These are phyloP conservation scores for Prietella phreatophila DNA, from an alignment of 2,113 vertebrate species.

Conservation along the genomic window DNA sequence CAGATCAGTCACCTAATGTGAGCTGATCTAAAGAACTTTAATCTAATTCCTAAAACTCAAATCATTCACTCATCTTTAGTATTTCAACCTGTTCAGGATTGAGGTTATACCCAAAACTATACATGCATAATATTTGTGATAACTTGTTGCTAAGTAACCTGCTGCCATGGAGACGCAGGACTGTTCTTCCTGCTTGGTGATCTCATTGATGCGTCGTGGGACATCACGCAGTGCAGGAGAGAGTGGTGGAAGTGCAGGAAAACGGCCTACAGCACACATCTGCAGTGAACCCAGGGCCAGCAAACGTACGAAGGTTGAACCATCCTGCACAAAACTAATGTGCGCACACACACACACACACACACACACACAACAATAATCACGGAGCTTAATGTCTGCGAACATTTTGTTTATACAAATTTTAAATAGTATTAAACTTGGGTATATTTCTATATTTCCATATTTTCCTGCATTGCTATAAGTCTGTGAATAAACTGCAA, in stretches of 20 bases:
- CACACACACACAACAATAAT: not conserved
- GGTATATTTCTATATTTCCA: not conserved
- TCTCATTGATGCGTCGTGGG: constrained; percentile 78
- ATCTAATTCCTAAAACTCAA: not conserved
- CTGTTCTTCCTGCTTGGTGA: constrained; percentile 83
- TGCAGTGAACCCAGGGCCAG: constrained; percentile 91
- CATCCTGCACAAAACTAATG: constrained; percentile 88
- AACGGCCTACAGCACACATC: constrained; percentile 86
- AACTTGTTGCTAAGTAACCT: constrained; percentile 68
- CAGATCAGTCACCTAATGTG: not conserved
- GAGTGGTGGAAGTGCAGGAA: constrained; percentile 79
- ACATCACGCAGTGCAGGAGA: constrained; percentile 78
- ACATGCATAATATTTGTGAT: not conserved
- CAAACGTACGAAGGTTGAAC: constrained; percentile 89
- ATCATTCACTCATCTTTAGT: not conserved
- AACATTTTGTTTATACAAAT: not conserved
- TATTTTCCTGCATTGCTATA: not conserved
- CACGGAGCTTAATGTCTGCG: not conserved
- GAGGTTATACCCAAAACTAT: not conserved
- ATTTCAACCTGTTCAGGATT: not conserved
- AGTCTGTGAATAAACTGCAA: not conserved
- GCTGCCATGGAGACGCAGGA: constrained; percentile 91
- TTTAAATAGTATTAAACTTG: not conserved
- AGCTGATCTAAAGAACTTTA: not conserved
- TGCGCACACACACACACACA: constrained; percentile 8